phyloP scores from a whole-genome alignment of 2,113 vertebrate species.

The Percina caprodes region DNA sequence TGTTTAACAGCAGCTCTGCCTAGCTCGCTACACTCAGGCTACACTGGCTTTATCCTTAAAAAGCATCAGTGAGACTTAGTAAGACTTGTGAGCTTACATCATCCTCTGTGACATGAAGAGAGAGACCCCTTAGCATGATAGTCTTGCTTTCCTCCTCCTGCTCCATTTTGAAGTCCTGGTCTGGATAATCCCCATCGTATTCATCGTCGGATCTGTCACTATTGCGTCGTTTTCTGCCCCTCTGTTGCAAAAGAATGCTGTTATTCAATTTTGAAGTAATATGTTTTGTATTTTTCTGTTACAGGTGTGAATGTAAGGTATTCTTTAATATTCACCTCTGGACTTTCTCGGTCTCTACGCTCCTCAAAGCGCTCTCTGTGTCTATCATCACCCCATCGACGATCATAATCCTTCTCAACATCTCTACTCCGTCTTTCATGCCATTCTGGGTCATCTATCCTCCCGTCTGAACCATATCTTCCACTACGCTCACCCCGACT shows the following conservation, averaged over 20 bases:
- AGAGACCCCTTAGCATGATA: constrained; percentile 93
- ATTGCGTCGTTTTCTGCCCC: constrained; percentile 88
- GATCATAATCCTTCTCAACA: constrained; percentile 86
- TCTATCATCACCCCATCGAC: constrained; percentile 88
- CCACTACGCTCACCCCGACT: constrained; percentile 92
- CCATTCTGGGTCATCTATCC: constrained; percentile 88
- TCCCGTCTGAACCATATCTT: constrained; percentile 90
- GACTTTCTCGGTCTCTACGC: constrained; percentile 85
- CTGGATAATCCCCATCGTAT: constrained; percentile 91
- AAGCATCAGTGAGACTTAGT: not conserved
- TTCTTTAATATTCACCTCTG: constrained; percentile 75
- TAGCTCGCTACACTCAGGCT: no score
- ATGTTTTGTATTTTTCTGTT: not conserved
- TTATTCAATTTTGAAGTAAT: not conserved
- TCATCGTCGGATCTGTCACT: constrained; percentile 94
- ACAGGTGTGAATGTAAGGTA: not conserved
- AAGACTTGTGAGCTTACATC: constrained; percentile 84
- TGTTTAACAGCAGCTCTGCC: not conserved
- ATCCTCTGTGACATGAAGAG: constrained; percentile 89
- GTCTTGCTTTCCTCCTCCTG: constrained; percentile 94
- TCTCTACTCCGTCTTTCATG: constrained; percentile 84
- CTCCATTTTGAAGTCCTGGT: constrained; percentile 92
- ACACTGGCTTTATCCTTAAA: not conserved
- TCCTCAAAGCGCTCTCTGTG: constrained; percentile 76
- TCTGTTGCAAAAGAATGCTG: constrained; percentile 59